These are phyloP conservation scores for Apostichopus californicus DNA, from an alignment of 35 echinoderm and acorn worm species.

Conservation along the genomic window DNA sequence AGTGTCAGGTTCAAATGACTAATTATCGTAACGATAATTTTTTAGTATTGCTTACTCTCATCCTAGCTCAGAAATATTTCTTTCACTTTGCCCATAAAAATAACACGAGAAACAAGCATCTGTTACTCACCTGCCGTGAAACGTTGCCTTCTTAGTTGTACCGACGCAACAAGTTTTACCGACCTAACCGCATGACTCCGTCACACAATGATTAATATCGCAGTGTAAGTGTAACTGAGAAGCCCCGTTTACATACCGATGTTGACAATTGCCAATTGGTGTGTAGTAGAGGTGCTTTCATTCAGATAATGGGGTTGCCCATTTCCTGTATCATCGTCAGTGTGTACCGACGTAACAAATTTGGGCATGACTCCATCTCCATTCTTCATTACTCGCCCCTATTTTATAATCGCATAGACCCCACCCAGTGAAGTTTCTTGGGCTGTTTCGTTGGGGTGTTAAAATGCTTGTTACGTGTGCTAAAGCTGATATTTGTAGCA, in stretches of 20 bases:
- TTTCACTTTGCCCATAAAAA: neutral
- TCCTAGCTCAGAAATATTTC: too few relatives aligned
- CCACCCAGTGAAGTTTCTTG: neutral
- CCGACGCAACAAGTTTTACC: constrained; percentile 7
- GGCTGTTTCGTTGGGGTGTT: too few relatives aligned
- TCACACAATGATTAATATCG: neutral
- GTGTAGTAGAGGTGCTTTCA: neutral
- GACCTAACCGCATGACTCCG: constrained; percentile 13
- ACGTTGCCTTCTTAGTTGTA: neutral
- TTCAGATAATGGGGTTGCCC: neutral
- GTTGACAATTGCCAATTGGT: too few relatives aligned
- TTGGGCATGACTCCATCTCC: neutral
- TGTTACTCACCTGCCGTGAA: neutral
- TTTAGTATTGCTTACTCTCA: neutral
- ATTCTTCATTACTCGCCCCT: neutral
- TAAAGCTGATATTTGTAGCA: neutral
- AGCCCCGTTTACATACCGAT: too few relatives aligned
- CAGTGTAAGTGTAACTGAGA: neutral
- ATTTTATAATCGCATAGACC: neutral
- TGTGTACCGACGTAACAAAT: constrained; percentile 17
- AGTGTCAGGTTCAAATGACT: neutral
- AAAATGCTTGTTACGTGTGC: too few relatives aligned
- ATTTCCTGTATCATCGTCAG: neutral
- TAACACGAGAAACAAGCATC: neutral
- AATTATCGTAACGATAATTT: neutral